Percentiles rank a stretch among this genome's conserved stretches.
These are phyloP conservation scores for Macaria liturata DNA, from an alignment of 2,888 invertebrate genomes.

Conservation along the genomic window DNA sequence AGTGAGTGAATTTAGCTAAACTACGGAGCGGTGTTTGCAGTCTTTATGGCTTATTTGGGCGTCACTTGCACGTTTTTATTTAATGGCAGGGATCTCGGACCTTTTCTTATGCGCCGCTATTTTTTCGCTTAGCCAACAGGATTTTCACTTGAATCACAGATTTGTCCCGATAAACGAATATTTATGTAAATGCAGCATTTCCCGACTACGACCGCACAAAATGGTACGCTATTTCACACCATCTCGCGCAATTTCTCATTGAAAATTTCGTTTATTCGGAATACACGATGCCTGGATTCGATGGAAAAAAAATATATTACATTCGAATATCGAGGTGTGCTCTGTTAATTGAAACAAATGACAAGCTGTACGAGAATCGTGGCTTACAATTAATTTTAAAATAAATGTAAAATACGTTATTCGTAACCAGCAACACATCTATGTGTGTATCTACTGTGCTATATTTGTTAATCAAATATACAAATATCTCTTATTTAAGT, in stretches of 20 bases:
- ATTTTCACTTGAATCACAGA: conserved; percentile 61
- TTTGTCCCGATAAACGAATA: conserved; percentile 69
- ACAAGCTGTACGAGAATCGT: too few relatives aligned
- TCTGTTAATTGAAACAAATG: too few relatives aligned
- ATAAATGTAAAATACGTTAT: too few relatives aligned
- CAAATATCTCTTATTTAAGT: too few relatives aligned
- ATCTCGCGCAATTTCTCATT: conserved; percentile 53
- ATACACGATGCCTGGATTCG: conserved; percentile 4
- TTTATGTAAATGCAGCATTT: conserved; percentile 67
- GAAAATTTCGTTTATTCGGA: conserved; percentile 43
- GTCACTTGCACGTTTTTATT: conserved; percentile 31
- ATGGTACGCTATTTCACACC: conserved; percentile 51
- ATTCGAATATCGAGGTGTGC: too few relatives aligned
- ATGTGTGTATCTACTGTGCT: too few relatives aligned
- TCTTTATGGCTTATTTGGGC: conserved; percentile 25
- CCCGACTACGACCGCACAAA: conserved; percentile 51
- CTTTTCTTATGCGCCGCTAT: conserved; percentile 44
- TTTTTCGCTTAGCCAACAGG: conserved; percentile 52
- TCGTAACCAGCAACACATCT: too few relatives aligned
- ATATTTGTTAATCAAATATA: too few relatives aligned
- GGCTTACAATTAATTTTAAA: too few relatives aligned
- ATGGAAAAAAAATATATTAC: conserved; percentile 2
- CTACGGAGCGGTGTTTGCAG: conserved; percentile 14
- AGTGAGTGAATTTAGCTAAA: conserved; percentile 1
- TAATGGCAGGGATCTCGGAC: conserved; percentile 38